phyloP scores from a whole-genome alignment of 2,113 vertebrate species.

The Reinhardtius hippoglossoides region DNA sequence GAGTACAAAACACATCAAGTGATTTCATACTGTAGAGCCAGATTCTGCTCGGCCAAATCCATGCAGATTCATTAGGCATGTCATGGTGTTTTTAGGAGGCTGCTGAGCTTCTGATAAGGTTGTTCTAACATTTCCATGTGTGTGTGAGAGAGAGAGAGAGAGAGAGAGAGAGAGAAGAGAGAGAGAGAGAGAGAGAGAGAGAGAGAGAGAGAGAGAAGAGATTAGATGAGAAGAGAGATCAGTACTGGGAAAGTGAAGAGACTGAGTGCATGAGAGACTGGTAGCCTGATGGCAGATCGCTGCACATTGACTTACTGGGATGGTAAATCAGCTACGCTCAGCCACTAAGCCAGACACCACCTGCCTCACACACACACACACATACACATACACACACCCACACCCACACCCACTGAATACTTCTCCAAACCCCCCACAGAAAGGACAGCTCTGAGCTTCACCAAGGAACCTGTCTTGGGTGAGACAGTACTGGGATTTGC shows the following conservation, averaged over 20 bases:
- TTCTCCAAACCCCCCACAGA: conserved; percentile 1
- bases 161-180: background rate
- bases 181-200: background rate
- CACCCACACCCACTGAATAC: background rate
- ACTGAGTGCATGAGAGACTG: no score
- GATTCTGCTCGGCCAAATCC: conserved; percentile 32
- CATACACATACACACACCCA: background rate
- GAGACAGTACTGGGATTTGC: conserved; percentile 4
- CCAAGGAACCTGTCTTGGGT: conserved; percentile 20
- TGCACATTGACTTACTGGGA: conserved; percentile 52
- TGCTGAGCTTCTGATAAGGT: conserved; percentile 55
- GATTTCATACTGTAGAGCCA: conserved; percentile 42
- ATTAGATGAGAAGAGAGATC: conserved; percentile 43
- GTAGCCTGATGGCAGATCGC: conserved; percentile 57
- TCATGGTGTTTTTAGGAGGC: conserved; percentile 53
- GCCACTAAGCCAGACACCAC: conserved; percentile 44
- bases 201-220: conserved; percentile 17
- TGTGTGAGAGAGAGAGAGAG: background rate
- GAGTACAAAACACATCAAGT: conserved; percentile 47
- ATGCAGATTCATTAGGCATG: conserved; percentile 66
- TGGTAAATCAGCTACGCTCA: conserved; percentile 41
- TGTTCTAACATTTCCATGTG: conserved; percentile 18
- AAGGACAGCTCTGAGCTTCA: conserved; percentile 19
- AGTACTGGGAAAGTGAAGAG: conserved; percentile 39
- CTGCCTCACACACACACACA: conserved; percentile 16